A percentile compares a stretch with the other conserved stretches of the same genome.
Evolutionary conservation across 2,797 vertebrate species (phyloP).

Genomic region (Hippocampus kuda): DNA sequence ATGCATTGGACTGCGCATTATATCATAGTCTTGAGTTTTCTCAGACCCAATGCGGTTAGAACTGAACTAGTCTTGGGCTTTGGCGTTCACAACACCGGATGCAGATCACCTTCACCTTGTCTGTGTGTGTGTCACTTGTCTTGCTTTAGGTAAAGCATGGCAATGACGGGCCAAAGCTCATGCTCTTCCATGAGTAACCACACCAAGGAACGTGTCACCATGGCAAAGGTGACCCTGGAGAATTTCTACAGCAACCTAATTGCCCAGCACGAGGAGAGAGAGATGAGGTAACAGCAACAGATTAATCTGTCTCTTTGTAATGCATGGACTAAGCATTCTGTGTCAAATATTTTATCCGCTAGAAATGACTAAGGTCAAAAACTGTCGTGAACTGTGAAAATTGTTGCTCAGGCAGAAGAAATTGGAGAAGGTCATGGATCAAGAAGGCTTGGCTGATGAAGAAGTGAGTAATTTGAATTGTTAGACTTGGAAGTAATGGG

Average conservation of each 20-base stretch:
- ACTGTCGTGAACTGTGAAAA: not conserved
- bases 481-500: not conserved
- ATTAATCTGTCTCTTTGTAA: not conserved
- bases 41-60: not conserved
- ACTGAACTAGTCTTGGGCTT: constrained; percentile 1
- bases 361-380: not conserved
- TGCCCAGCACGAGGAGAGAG: constrained; percentile 89
- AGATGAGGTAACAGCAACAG: constrained; percentile 78
- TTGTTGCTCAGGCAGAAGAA: constrained; percentile 83
- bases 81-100: not conserved
- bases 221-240: constrained; percentile 96
- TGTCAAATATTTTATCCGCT: not conserved
- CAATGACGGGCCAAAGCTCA: constrained; percentile 89
- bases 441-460: constrained; percentile 93
- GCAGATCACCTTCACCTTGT: not conserved
- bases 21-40: not conserved
- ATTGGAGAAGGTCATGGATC: constrained; percentile 97
- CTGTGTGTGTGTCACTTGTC: not conserved
- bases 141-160: constrained; percentile 75
- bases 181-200: constrained; percentile 97
- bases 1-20: constrained; percentile 3
- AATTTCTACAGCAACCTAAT: constrained; percentile 99
- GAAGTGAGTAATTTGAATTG: constrained; percentile 70
- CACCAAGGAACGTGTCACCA: constrained; percentile 94
- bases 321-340: not conserved